Percentiles rank a stretch among this genome's conserved stretches.
These are phyloP conservation scores for Seira ritae DNA, from an alignment of 2,888 invertebrate genomes.

Conservation along the genomic window DNA sequence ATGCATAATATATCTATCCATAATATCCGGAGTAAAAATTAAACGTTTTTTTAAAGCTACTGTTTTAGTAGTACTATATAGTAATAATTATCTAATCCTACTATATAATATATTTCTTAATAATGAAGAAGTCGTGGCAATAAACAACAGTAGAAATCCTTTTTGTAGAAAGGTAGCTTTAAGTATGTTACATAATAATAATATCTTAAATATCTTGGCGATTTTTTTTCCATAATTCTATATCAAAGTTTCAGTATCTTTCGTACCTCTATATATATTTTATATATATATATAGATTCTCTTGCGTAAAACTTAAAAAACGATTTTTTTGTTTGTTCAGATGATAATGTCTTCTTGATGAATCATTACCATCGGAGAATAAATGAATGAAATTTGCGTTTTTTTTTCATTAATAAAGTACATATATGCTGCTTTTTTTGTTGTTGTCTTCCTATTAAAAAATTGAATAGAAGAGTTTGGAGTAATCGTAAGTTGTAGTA, in stretches of 20 bases:
- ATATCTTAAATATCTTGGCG: neutral
- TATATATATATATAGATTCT: neutral
- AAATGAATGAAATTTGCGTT: slow-evolving; percentile 7
- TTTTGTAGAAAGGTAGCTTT: neutral
- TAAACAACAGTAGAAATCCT: slow-evolving; percentile 3
- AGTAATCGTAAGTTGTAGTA: neutral
- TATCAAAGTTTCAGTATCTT: neutral
- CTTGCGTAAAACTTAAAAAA: neutral
- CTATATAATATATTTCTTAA: neutral
- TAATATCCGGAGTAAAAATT: no score
- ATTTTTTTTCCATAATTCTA: neutral
- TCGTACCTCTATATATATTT: neutral
- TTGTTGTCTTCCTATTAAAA: neutral
- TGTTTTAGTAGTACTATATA: no score
- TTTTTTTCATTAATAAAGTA: neutral
- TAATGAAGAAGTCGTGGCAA: neutral
- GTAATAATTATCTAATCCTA: no score
- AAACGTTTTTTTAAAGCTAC: no score
- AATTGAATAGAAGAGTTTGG: slow-evolving; percentile 4
- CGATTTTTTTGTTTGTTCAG: no score
- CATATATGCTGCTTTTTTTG: neutral
- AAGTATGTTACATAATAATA: neutral
- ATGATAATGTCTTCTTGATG: slow-evolving; percentile 4
- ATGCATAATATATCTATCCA: no score
- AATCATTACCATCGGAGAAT: neutral